Evolutionary conservation across 2,888 invertebrate species (phyloP).

Genomic region (Melieria picta): DNA sequence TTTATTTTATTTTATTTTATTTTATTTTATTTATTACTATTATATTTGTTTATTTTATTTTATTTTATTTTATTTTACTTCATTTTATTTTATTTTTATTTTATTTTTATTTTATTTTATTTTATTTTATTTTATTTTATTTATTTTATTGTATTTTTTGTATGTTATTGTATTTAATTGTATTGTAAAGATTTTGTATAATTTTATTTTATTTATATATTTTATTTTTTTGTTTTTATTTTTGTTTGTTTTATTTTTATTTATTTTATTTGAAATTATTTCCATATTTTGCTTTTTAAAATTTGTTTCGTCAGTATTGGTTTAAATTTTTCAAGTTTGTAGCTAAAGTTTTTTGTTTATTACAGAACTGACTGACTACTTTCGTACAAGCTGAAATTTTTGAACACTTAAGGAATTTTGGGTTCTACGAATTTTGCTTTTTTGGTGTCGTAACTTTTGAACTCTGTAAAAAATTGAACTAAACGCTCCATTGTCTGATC

Average conservation of each 20-base stretch:
- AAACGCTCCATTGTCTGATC: no score
- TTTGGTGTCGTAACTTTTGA: no score
- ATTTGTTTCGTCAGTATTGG: not conserved
- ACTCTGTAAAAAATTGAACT: no score
- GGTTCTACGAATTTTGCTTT: no score
- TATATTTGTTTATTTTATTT: constrained; percentile 17
- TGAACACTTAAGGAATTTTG: no score
- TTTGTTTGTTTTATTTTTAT: constrained; percentile 15
- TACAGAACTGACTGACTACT: no score
- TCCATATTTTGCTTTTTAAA: not conserved
- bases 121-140: constrained; percentile 35
- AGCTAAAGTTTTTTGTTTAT: no score
- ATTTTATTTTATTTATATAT: constrained; percentile 21
- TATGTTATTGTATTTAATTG: not conserved
- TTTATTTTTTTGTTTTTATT: constrained; percentile 7
- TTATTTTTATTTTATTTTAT: constrained; percentile 32
- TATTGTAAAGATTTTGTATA: constrained; percentile 40
- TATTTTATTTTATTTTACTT: constrained; percentile 15
- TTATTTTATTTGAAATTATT: constrained; percentile 5
- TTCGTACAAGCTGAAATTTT: no score
- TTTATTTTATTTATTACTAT: constrained; percentile 30
- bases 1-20: constrained; percentile 28
- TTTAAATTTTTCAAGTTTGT: not conserved
- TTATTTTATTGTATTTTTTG: constrained; percentile 39
- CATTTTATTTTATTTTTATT: constrained; percentile 17